Evolutionary conservation across 2,113 vertebrate species (phyloP), one percentile per base, ranked within the genome.

Genomic region (Ascaphus truei): DNA sequence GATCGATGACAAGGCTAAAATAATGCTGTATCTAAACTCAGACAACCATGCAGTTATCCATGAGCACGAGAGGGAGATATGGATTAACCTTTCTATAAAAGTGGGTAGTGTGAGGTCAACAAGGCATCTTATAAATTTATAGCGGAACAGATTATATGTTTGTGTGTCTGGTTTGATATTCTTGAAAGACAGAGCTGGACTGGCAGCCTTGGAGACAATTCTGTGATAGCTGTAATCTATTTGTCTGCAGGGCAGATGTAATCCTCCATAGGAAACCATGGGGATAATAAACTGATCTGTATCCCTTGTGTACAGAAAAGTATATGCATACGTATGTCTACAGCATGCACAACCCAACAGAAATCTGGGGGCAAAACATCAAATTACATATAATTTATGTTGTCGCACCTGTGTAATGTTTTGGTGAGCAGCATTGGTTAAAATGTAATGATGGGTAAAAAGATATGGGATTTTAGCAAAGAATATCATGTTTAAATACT

Each of bases 51-150:
- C n/a, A n/a, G 41, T 48, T 68, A 68, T 51, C 43, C 23, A 51
- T 68, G 43, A 50, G 34, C 55, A 20, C 55, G 9, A 48, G 55
- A 51, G 66, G 41, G 53, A 51, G 27, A 33, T 50, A 37, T 59
- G 55, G 66, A 60, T 68, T 68, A 59, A 68, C 41, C 66, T 68
- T 68, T 47, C 25, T 43, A 58, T 51, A 18, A 65, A n/a, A 60
- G 41, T 59, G 43, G 39, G 10, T 7, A 30, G 51, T 59, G 55
- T 50, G 66, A 68, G 55, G 66, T 68, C 66, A 68, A 59, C 66
- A 68, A 60, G 55, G 27, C 22, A 60, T 47, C 55, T 50, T 50
- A 37, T 43, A 50, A 68, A 48, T 51, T 51, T 51, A 59, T 15
- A 68, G 41, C 52, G 8, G 31, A 60, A 59, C 23, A 59, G 43